Base-by-base conservation (phyloP, 2,888 invertebrate species). In the Dendrolimus pini region DNA sequence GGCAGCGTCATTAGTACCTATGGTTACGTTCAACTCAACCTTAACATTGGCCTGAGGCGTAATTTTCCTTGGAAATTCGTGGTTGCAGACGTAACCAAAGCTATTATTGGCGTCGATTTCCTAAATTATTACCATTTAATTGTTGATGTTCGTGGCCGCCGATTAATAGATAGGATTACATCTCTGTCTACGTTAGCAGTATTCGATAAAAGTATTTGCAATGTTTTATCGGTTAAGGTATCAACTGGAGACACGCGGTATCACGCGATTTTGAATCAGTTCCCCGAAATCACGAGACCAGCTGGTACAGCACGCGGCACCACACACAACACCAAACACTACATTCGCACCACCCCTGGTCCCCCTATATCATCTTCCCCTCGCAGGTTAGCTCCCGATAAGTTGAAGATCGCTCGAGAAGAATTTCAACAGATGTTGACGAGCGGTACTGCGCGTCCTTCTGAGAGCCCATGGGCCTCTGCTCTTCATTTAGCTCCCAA, bases 401-500 rank as follows among this genome's bases (percentile, higher is more conserved):
- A 61, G 41, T 56, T 68, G 2, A 58, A 58, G 14, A 61, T 62
- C 1, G 70, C 70, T 7, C 61, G 64, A 54, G 41, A 54, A 18
- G 67, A 70, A 55, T 71, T 72, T 53, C 59, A 68, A 9, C 59
- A 41, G n/a, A 68, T 72, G 67, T 13, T 65, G 10, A 41, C n/a
- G 2, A 55, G 41, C n/a, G 70, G 68, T 8, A 69, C 65, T 18
- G 66, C 65, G 56, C 14, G 68, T 30, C 64, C 64, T 54, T 65
- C 67, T n/a, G 53, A 62, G 14, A 69, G 71, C 55, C 60, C 66
- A 3, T 78, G 74, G 77, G 56, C 75, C 9, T 67, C 65, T 8
- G 72, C 69, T 10, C 9, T 62, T 74, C 57, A 57, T 18, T 54
- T 57, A 1, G 57, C 57, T 12, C 54, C 57, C 7, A 57, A 57